These are phyloP conservation scores for Drosophila ficusphila DNA, from an alignment of 1,140 invertebrate genomes.

Conservation along the genomic window DNA sequence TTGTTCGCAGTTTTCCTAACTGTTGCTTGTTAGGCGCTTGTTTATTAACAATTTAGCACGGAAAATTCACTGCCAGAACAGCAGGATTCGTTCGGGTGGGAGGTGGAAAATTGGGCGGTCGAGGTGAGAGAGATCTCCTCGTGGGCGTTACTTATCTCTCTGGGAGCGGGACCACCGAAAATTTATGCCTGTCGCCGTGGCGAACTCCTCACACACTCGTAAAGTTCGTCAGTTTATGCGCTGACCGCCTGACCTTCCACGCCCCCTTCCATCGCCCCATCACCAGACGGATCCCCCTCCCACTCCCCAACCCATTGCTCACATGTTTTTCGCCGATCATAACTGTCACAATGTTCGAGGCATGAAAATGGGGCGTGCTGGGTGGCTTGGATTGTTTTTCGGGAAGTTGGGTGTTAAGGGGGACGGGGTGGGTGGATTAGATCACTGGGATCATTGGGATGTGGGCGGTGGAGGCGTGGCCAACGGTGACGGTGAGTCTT, in stretches of 20 bases:
- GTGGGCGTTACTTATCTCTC: conserved; percentile 67
- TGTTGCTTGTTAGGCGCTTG: conserved; percentile 77
- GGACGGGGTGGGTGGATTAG: background rate
- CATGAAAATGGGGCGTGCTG: conserved; percentile 67
- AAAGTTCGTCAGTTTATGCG: conserved; percentile 69
- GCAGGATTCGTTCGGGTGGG: conserved; percentile 8
- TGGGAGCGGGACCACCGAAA: conserved; percentile 46
- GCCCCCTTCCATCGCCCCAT: conserved; percentile 15
- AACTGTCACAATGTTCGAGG: conserved; percentile 67
- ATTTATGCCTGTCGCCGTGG: conserved; percentile 58
- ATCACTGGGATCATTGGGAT: background rate
- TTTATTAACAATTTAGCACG: conserved; percentile 81
- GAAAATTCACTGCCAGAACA: conserved; percentile 39
- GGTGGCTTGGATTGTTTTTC: conserved; percentile 33
- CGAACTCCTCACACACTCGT: conserved; percentile 62
- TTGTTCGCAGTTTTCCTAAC: conserved; percentile 72
- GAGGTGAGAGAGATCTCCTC: conserved; percentile 15
- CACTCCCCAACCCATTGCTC: conserved; percentile 10
- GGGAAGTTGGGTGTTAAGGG: background rate
- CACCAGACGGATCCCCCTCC: background rate
- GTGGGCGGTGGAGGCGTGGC: conserved; percentile 5
- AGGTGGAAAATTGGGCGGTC: background rate
- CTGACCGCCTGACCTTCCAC: conserved; percentile 71
- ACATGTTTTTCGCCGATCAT: conserved; percentile 54
- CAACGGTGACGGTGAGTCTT: conserved; percentile 1